Base-by-base conservation (phyloP, 2,113 vertebrate genomes). In the Sinocyclocheilus anophthalmus region DNA sequence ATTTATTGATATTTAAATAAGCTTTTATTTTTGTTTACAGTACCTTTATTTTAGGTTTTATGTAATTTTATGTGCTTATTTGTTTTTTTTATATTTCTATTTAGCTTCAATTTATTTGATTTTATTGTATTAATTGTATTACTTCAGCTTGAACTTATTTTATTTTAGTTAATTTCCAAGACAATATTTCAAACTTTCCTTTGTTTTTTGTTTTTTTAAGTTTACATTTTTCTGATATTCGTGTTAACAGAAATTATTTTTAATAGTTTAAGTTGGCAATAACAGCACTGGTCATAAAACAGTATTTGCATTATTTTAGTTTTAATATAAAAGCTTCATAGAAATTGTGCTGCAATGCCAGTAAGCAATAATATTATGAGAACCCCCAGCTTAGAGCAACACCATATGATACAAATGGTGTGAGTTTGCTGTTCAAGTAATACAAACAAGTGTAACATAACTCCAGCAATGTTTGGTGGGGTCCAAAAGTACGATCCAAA, bases 371-470 rank as follows among this genome's bases (percentile, higher is more conserved):
- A 80, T 63, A 80, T 45, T 80, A 24, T 63, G 33, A 42, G 16
- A 80, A 79, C 53, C 76, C 4, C 20, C 30, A 39, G 53, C 30
- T 22, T 39, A 12, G 53, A 59, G 30, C 53, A 79, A 39, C 22
- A 42, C 24, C 22, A 14, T 45, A 42, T 42, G 42, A 42, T 42
- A 42, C 42, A 42, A 42, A 9, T 8, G 33, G 10, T 63, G 22
- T 26, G 57, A 16, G 37, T 45, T 65, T 81, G 37, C 39, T 73
- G 70, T 45, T 73, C 39, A 63, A 80, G 12, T 45, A 63, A n/a
- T 78, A 59, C 22, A 80, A 63, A 39, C 22, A 80, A 24, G 16
- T 80, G 57, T 63, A 12, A 80, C 7, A 61, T 61, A 61, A 61
- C 53, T 20, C 55, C 5, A 39, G 14, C n/a, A 24, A 33, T n/a